Base-by-base conservation (phyloP, 2,113 vertebrate genomes). In the Rhinopomastus cyanomelas region DNA sequence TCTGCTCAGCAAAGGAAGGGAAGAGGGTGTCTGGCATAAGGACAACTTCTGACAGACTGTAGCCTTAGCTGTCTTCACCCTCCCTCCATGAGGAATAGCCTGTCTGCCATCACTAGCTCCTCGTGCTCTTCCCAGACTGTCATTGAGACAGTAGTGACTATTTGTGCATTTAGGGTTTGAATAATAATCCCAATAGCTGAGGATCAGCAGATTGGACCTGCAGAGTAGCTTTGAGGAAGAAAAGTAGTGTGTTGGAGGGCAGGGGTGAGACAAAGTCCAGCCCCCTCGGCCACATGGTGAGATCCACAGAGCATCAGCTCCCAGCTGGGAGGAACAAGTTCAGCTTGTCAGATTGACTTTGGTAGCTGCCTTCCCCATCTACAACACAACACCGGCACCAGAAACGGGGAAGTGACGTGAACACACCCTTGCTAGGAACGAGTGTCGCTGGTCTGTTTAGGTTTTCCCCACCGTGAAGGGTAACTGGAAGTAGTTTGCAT, bases 41-140 rank as follows among this genome's bases (percentile, higher is more conserved):
- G 80, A 95, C 53, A 60, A 68, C 75, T 87, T 84, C 62, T 49
- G 44, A 48, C 51, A 32, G 80, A 93, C 19, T 94, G 84, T 69
- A 84, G 77, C 94, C 91, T 95, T 76, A 34, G 26, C 51, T 94
- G 61, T 87, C 85, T 76, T 81, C 51, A 37, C 29, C 12, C 42
- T 73, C 77, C 46, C 69, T 94, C 55, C 71, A 32, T 4, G 53
- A 92, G 93, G 84, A 95, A 85, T 36, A 88, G 71, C 49, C 34
- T 34, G 16, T 87, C 42, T 71, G 2, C 53, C 74, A 80, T 62
- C 65, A 57, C 49, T 86, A 48, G 37, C 34, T 80, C 90, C 55
- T 76, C 66, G 26, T 87, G 52, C 18, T 75, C 83, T 86, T 66
- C 76, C 66, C 66, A 83, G 88, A 74, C 85, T 92, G 93, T 42